phyloP scores from a whole-genome alignment of 2,113 vertebrate species.

The Sinocyclocheilus rhinocerous region DNA sequence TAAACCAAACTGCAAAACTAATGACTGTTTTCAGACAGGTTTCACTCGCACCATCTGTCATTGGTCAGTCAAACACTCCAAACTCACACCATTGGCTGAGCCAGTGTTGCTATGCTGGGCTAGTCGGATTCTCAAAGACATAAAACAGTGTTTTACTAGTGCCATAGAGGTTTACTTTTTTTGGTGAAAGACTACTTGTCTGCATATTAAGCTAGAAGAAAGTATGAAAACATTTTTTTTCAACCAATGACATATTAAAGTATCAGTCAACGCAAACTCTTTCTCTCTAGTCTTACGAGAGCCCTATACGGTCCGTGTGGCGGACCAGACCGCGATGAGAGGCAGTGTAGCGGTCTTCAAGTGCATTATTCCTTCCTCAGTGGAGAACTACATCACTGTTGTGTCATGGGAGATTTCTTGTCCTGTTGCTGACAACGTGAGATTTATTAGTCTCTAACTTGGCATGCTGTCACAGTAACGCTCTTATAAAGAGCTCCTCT shows the following conservation, averaged over 20 bases:
- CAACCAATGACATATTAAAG: background rate
- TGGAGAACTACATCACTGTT: slow-evolving; percentile 96
- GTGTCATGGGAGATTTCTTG: slow-evolving; percentile 92
- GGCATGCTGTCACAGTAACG: slow-evolving; percentile 18
- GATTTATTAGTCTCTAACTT: slow-evolving; percentile 41
- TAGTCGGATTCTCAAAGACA: background rate
- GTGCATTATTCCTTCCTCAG: slow-evolving; percentile 99
- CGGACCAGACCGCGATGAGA: slow-evolving; percentile 99
- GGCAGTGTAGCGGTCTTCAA: slow-evolving; percentile 99
- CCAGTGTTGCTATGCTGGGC: background rate
- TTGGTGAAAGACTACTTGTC: background rate
- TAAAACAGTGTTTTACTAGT: background rate
- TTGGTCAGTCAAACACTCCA: background rate
- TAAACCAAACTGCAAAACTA: background rate
- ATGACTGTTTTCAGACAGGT: background rate
- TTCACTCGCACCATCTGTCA: background rate
- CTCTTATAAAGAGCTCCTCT: slow-evolving; percentile 5
- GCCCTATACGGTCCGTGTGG: slow-evolving; percentile 98
- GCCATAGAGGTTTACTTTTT: background rate
- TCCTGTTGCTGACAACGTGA: slow-evolving; percentile 14
- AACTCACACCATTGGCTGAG: background rate
- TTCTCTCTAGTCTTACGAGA: slow-evolving; percentile 88
- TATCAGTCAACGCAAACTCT: background rate
- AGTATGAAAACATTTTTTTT: background rate
- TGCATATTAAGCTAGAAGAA: background rate